Percentiles rank a stretch among this genome's conserved stretches.
These are phyloP conservation scores for Tachystola acroxantha DNA, from an alignment of 2,888 invertebrate genomes.

Conservation along the genomic window DNA sequence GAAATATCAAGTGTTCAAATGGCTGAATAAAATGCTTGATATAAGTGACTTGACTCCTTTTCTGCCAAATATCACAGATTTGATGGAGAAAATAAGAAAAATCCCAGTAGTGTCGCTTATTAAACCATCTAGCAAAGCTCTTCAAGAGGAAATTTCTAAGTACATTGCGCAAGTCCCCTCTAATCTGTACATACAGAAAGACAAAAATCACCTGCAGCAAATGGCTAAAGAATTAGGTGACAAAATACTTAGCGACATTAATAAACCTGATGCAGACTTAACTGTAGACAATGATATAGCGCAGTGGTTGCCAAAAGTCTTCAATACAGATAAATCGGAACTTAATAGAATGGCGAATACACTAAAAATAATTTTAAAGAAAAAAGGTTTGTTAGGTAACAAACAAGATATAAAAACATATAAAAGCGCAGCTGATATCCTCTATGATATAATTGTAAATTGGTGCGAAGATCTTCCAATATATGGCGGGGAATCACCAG, in stretches of 20 bases:
- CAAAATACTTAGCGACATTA: slow-evolving; percentile 11
- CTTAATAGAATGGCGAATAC: background rate
- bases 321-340: background rate
- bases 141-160: slow-evolving; percentile 19
- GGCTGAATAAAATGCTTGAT: slow-evolving; percentile 26
- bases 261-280: slow-evolving; percentile 10
- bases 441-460: slow-evolving; percentile 27
- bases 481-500: slow-evolving; percentile 14
- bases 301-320: slow-evolving; percentile 11
- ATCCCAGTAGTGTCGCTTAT: slow-evolving; percentile 17
- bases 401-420: background rate
- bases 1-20: slow-evolving; percentile 41
- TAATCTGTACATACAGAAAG: slow-evolving; percentile 5
- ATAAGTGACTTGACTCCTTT: slow-evolving; percentile 18
- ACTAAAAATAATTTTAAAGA: background rate
- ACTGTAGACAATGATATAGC: slow-evolving; percentile 13
- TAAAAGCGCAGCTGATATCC: slow-evolving; percentile 23
- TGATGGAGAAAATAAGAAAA: slow-evolving; percentile 24
- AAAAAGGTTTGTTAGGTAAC: background rate
- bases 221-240: slow-evolving; percentile 17
- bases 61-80: slow-evolving; percentile 18
- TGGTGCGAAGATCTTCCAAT: slow-evolving; percentile 35
- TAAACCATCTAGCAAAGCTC: slow-evolving; percentile 9
- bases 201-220: slow-evolving; percentile 9
- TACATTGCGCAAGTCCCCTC: slow-evolving; percentile 19